These are phyloP conservation scores for Oreonectes daqikongensis DNA, from an alignment of 2,797 vertebrate species.

Conservation along the genomic window DNA sequence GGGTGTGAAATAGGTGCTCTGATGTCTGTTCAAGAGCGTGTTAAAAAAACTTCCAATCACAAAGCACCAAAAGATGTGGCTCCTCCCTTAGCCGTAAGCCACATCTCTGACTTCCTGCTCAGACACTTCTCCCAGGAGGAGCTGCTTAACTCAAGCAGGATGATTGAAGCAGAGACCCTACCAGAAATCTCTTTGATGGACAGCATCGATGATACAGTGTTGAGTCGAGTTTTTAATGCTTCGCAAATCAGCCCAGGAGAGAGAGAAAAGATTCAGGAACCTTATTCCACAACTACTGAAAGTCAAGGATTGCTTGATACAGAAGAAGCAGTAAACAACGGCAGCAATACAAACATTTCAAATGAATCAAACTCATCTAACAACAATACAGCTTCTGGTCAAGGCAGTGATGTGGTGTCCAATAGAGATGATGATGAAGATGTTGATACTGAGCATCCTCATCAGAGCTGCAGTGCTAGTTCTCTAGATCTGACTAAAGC, in stretches of 20 bases:
- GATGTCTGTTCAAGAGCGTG: neutral
- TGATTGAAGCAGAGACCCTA: constrained; percentile 84
- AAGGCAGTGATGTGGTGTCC: neutral
- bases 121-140: constrained; percentile 78
- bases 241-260: neutral
- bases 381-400: neutral
- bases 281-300: neutral
- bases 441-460: constrained; percentile 4
- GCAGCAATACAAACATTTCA: constrained; percentile 31
- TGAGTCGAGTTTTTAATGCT: constrained; percentile 55
- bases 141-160: constrained; percentile 65
- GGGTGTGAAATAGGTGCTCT: neutral
- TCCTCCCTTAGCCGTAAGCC: constrained; percentile 43
- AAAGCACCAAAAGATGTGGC: neutral
- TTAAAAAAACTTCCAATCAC: constrained; percentile 13
- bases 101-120: constrained; percentile 74
- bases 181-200: constrained; percentile 84
- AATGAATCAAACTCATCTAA: constrained; percentile 24
- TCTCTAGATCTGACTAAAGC: constrained; percentile 43
- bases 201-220: constrained; percentile 71
- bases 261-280: constrained; percentile 2
- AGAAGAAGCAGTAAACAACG: constrained; percentile 32
- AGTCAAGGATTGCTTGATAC: neutral
- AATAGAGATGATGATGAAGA: constrained; percentile 19
- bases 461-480: constrained; percentile 32